Evolutionary conservation across 1,140 invertebrate species (phyloP).

Genomic region (Meloidogyne chitwoodi): DNA sequence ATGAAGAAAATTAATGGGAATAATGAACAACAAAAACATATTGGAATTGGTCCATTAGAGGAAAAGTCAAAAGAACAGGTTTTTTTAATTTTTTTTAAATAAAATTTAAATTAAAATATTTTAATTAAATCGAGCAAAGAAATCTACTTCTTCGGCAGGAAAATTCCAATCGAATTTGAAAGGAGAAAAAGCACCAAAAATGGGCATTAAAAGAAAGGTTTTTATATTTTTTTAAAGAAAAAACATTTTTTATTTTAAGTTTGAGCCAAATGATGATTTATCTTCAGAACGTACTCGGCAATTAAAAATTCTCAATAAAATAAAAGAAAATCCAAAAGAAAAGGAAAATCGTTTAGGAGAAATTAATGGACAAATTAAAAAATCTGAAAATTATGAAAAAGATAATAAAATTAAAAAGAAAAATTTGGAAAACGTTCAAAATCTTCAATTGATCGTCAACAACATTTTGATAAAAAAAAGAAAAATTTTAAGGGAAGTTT

Average conservation of each 20-base stretch:
- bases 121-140: slow-evolving; percentile 75
- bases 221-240: background rate
- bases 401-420: background rate
- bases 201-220: slow-evolving; percentile 65
- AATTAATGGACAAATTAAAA: background rate
- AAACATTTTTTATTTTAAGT: slow-evolving; percentile 53
- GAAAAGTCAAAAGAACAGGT: slow-evolving; percentile 9
- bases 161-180: slow-evolving; percentile 80
- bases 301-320: slow-evolving; percentile 67
- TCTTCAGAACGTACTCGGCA: slow-evolving; percentile 72
- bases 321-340: background rate
- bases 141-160: slow-evolving; percentile 83
- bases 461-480: background rate
- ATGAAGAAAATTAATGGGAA: background rate
- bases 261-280: slow-evolving; percentile 65
- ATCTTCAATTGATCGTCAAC: background rate
- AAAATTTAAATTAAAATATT: slow-evolving; percentile 7
- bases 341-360: slow-evolving; percentile 5
- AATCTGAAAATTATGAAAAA: slow-evolving; percentile 1
- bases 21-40: too few relatives aligned
- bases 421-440: slow-evolving; percentile 6
- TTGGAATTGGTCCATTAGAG: slow-evolving; percentile 47
- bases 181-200: slow-evolving; percentile 71
- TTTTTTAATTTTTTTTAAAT: slow-evolving; percentile 17
- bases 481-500: slow-evolving; percentile 13